These are phyloP conservation scores for Caracal caracal DNA, from an alignment of 2,113 vertebrate genomes.

Conservation along the genomic window DNA sequence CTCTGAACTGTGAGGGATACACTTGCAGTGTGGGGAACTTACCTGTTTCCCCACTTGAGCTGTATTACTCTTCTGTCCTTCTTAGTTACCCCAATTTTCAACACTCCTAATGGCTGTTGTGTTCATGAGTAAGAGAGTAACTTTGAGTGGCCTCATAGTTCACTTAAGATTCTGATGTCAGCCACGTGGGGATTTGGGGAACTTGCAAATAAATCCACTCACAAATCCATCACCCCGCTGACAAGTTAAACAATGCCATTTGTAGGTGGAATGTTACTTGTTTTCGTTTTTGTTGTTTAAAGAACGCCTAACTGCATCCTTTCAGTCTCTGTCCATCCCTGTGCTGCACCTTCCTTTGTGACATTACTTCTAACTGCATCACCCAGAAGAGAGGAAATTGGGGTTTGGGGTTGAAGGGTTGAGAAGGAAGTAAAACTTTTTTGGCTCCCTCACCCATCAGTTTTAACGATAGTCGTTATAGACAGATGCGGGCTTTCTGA, in stretches of 20 bases:
- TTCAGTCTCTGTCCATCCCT: background rate
- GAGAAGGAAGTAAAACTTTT: background rate
- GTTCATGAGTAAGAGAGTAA: constrained; percentile 3
- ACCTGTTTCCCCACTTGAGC: constrained; percentile 8
- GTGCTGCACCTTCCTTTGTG: background rate
- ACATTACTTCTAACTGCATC: background rate
- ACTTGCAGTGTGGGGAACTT: background rate
- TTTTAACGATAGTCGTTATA: background rate
- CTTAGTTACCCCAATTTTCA: background rate
- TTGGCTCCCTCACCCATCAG: background rate
- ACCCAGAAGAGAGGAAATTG: background rate
- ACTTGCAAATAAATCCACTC: constrained; percentile 53
- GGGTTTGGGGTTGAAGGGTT: background rate
- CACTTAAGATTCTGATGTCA: constrained; percentile 7
- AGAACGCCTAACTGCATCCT: background rate
- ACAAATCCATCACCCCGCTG: constrained; percentile 38
- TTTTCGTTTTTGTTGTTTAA: background rate
- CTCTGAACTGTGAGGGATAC: background rate
- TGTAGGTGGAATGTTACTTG: constrained; percentile 25
- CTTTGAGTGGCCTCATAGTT: constrained; percentile 18
- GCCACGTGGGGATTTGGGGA: constrained; percentile 21
- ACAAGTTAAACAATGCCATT: constrained; percentile 29
- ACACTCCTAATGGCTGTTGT: background rate
- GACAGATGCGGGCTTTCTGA: background rate
- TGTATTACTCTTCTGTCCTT: background rate